Conservation (phyloP, 2,797 vertebrate genomes). For the Neostethus bicornis region DNA sequence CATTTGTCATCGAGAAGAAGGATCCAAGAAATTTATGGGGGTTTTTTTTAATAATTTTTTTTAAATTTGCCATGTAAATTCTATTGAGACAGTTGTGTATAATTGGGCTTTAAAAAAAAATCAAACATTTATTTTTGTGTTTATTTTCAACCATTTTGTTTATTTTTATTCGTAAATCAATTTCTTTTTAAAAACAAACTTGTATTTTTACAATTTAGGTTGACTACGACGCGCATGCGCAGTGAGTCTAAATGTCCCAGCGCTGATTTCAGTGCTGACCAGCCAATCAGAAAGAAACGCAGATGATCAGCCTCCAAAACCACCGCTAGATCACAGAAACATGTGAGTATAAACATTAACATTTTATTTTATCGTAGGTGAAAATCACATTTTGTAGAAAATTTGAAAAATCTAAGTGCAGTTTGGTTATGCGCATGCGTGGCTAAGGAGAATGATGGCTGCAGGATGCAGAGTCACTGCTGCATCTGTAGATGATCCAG, state of each 20-base stretch:
- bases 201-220: background rate
- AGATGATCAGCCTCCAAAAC: background rate
- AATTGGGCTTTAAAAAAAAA: no score
- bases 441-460: constrained; percentile 9
- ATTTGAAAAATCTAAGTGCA: fast-evolving
- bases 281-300: constrained; percentile 42
- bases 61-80: no score
- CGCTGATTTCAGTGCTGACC: constrained; percentile 18
- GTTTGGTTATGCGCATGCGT: background rate
- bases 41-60: no score
- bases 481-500: constrained; percentile 11
- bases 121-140: no score
- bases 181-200: no score
- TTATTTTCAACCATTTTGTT: no score
- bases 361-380: constrained; percentile 26
- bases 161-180: background rate
- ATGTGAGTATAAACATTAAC: constrained; percentile 62
- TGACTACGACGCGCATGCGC: constrained; percentile 58
- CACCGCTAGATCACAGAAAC: constrained; percentile 27
- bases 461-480: constrained; percentile 68
- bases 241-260: background rate
- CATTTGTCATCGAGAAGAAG: no score
- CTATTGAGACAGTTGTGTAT: no score
- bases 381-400: no score
- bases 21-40: no score